These are phyloP conservation scores for Adelognathus sp. DNA, from an alignment of 2,888 invertebrate genomes.

Conservation along the genomic window DNA sequence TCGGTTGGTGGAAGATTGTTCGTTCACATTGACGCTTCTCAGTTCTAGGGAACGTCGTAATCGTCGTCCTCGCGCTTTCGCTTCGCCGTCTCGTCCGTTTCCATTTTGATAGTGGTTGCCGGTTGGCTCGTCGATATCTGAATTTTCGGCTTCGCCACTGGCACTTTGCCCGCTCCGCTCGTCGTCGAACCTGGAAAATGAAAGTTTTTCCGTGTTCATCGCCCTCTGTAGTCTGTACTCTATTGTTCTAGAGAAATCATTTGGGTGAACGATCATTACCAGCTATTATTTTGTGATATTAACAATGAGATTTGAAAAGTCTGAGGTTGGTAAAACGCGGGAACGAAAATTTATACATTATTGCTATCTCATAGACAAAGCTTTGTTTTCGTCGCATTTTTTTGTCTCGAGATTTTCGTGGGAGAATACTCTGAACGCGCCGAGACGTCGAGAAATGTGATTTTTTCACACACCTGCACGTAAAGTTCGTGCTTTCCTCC, in stretches of 20 bases:
- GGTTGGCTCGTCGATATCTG: conserved; percentile 74
- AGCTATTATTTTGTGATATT: too few relatives aligned
- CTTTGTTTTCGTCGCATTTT: too few relatives aligned
- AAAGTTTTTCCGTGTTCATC: background rate
- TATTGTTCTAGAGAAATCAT: background rate
- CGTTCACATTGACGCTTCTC: background rate
- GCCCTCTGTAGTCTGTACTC: background rate
- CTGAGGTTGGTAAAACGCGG: too few relatives aligned
- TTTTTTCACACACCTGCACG: too few relatives aligned
- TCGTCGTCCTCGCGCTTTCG: conserved; percentile 78
- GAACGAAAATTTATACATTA: too few relatives aligned
- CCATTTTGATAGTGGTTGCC: conserved; percentile 73
- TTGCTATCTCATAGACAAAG: too few relatives aligned
- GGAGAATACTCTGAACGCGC: too few relatives aligned
- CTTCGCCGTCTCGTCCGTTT: conserved; percentile 73
- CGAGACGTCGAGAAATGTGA: too few relatives aligned
- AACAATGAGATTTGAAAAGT: too few relatives aligned
- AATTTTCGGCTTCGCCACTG: conserved; percentile 76
- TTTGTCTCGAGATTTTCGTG: too few relatives aligned
- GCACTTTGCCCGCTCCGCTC: conserved; percentile 65
- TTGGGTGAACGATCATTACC: too few relatives aligned
- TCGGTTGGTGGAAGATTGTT: conserved; percentile 49
- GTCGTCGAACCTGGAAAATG: conserved; percentile 51
- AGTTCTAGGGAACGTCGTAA: conserved; percentile 74
- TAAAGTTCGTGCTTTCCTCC: too few relatives aligned